phyloP scores from a whole-genome alignment of 2,113 vertebrate species.

The Podocnemis expansa region DNA sequence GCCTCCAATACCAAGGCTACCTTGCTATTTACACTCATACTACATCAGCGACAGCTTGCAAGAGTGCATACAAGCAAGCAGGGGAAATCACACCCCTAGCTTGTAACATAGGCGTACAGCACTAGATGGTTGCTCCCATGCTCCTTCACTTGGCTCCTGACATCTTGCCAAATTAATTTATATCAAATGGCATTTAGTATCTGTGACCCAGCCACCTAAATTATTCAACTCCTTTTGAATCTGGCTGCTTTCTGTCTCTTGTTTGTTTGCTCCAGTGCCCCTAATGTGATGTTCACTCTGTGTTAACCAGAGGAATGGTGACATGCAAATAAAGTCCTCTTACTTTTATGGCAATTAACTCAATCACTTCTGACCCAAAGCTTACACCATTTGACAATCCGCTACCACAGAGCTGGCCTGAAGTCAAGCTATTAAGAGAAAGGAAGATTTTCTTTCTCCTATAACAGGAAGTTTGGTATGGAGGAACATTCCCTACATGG shows the following conservation, averaged over 20 bases:
- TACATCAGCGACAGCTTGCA: neutral
- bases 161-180: neutral
- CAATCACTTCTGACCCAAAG: rapidly evolving
- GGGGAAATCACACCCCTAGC: neutral
- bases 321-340: neutral
- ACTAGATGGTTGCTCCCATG: neutral
- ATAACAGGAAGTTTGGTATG: neutral
- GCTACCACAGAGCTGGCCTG: neutral
- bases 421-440: neutral
- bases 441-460: neutral
- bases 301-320: neutral
- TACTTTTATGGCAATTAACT: neutral
- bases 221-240: constrained; percentile 24
- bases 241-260: neutral
- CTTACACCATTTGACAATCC: neutral
- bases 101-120: neutral
- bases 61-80: rapidly evolving
- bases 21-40: neutral
- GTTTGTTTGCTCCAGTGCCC: neutral
- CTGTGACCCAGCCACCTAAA: neutral
- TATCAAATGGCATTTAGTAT: neutral
- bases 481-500: neutral
- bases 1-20: neutral
- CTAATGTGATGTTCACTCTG: neutral
- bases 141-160: neutral